These are phyloP conservation scores for Porphyrio hochstetteri DNA, from an alignment of 2,113 vertebrate genomes.

Conservation along the genomic window DNA sequence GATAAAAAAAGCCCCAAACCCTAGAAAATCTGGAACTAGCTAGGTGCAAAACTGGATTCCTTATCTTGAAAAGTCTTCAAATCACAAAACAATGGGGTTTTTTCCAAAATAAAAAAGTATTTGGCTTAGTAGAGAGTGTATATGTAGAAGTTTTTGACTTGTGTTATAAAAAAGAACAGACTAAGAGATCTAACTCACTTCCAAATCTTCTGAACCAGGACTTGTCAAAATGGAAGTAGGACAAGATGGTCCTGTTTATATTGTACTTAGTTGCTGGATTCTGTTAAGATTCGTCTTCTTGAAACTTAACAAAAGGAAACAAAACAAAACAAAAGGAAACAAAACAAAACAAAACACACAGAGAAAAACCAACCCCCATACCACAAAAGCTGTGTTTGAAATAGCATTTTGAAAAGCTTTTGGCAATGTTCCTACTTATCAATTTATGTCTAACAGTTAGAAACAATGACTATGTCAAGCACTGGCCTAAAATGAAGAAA, in stretches of 20 bases:
- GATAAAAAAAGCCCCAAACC: fast-evolving
- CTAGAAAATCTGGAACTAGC: neutral
- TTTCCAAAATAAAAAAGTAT: neutral
- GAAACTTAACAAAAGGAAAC: neutral
- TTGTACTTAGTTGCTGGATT: neutral
- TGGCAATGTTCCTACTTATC: neutral
- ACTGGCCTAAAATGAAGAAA: neutral
- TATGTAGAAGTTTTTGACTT: neutral
- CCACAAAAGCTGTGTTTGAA: neutral
- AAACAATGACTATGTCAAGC: neutral
- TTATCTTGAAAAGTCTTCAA: neutral
- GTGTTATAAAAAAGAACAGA: neutral
- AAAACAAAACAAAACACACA: neutral
- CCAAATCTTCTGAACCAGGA: neutral
- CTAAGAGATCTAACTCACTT: neutral
- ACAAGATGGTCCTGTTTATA: neutral
- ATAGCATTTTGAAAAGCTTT: neutral
- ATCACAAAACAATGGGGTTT: neutral
- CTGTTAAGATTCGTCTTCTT: neutral
- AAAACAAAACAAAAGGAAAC: too few species aligned
- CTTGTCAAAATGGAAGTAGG: neutral
- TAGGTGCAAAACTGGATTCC: neutral
- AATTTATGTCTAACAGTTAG: neutral
- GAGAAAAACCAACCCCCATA: too few species aligned
- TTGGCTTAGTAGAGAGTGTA: neutral